Evolutionary conservation across 1,140 invertebrate species (phyloP).

Genomic region (Reticulitermes speratus): DNA sequence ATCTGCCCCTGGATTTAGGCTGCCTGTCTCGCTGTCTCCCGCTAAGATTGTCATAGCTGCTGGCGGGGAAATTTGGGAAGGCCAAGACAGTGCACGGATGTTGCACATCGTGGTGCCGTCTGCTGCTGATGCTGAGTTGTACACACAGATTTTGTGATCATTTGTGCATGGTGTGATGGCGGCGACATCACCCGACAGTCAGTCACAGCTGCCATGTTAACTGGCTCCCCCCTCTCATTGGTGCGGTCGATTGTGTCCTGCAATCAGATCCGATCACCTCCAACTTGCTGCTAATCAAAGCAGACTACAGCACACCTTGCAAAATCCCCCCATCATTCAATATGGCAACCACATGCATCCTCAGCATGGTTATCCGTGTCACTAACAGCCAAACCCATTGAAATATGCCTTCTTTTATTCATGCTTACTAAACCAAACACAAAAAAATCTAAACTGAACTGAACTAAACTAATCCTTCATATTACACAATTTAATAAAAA

Average conservation of each 20-base stretch:
- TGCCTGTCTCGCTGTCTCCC: conserved; percentile 24
- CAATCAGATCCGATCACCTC: neutral
- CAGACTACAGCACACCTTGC: no score
- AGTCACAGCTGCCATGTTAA: conserved; percentile 10
- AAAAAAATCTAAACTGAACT: no score
- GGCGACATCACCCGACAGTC: neutral
- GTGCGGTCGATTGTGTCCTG: neutral
- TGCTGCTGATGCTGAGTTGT: neutral
- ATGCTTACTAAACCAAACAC: no score
- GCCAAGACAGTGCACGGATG: neutral
- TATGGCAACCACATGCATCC: no score
- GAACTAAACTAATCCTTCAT: no score
- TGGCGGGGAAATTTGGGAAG: neutral
- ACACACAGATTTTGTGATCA: neutral
- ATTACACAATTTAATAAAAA: no score
- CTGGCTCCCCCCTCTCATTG: conserved; percentile 9
- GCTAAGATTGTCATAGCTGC: conserved; percentile 28
- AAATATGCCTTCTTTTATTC: no score
- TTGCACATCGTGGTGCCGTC: neutral
- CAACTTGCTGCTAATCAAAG: no score
- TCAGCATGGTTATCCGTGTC: no score
- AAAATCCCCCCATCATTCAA: no score
- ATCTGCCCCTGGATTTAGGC: conserved; percentile 20
- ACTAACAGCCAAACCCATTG: no score
- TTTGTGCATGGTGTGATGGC: neutral